phyloP scores from a whole-genome alignment of 2,888 invertebrate species.

The Diarsia dahlii region DNA sequence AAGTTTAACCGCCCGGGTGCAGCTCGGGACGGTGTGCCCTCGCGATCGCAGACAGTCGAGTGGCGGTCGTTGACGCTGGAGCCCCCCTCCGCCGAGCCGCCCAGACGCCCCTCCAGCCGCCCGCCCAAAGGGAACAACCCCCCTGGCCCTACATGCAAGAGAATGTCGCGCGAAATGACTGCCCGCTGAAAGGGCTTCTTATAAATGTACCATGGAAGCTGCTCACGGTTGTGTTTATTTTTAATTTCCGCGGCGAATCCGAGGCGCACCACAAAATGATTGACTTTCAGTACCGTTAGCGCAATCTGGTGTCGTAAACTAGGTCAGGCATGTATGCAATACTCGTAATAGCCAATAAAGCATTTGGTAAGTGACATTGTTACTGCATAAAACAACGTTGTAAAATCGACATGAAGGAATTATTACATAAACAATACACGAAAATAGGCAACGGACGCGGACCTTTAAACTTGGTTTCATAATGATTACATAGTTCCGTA shows the following conservation, averaged over 20 bases:
- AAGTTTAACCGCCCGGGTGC: conserved; percentile 72
- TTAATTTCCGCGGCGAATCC: conserved; percentile 62
- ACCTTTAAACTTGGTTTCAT: conserved; percentile 29
- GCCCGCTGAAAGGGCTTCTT: conserved; percentile 63
- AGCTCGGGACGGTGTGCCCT: conserved; percentile 81
- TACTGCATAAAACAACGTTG: conserved; percentile 46
- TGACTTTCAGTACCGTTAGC: conserved; percentile 67
- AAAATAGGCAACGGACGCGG: conserved; percentile 33
- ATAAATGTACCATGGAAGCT: conserved; percentile 61
- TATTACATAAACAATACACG: conserved; percentile 64
- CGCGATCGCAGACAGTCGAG: conserved; percentile 85
- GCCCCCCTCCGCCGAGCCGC: conserved; percentile 78
- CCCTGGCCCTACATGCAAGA: conserved; percentile 70
- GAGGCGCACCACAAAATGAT: conserved; percentile 56
- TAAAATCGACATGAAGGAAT: conserved; percentile 51
- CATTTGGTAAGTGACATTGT: conserved; percentile 51
- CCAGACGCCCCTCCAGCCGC: conserved; percentile 85
- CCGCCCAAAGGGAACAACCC: conserved; percentile 85
- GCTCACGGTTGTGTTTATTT: conserved; percentile 57
- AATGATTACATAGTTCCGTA: conserved; percentile 20
- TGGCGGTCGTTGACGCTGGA: conserved; percentile 90
- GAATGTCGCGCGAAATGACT: conserved; percentile 72
- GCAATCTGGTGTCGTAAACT: conserved; percentile 76
- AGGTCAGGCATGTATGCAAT: conserved; percentile 74
- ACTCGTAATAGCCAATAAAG: conserved; percentile 60